phyloP scores from a whole-genome alignment of 2,113 vertebrate genomes.

The Notarius lentiginosus region DNA sequence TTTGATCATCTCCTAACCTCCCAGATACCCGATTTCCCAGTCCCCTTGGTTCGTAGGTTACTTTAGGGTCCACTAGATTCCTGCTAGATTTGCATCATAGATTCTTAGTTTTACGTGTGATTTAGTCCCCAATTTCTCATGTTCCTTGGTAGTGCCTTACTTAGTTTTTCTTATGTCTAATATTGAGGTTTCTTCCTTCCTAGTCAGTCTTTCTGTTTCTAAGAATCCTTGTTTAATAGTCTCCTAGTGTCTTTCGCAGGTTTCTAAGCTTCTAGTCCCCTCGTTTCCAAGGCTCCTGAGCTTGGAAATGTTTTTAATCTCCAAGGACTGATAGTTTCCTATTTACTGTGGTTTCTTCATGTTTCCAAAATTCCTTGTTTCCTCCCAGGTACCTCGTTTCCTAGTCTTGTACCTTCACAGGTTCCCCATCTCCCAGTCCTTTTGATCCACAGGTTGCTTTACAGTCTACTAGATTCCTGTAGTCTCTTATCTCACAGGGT shows the following conservation, averaged over 20 bases:
- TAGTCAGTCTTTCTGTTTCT: background rate
- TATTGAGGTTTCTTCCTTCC: background rate
- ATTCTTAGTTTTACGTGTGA: background rate
- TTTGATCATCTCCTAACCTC: background rate
- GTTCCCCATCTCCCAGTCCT: background rate
- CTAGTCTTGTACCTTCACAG: background rate
- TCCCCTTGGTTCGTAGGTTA: background rate
- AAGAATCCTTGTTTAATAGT: background rate
- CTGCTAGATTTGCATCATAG: background rate
- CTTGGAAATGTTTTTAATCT: no score
- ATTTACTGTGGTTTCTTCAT: no score
- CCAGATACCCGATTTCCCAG: background rate
- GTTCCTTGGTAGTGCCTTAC: no score
- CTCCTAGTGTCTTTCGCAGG: background rate
- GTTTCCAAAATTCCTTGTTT: no score
- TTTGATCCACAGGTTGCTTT: background rate
- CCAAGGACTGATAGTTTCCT: no score
- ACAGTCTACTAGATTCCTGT: background rate
- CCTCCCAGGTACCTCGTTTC: background rate
- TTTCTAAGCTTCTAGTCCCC: no score
- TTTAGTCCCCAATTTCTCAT: no score
- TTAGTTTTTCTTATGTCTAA: background rate
- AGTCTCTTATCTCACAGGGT: background rate
- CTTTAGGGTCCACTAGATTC: background rate
- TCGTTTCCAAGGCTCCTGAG: no score